phyloP scores from a whole-genome alignment of 2,888 invertebrate genomes.

The Euplagia quadripunctaria region DNA sequence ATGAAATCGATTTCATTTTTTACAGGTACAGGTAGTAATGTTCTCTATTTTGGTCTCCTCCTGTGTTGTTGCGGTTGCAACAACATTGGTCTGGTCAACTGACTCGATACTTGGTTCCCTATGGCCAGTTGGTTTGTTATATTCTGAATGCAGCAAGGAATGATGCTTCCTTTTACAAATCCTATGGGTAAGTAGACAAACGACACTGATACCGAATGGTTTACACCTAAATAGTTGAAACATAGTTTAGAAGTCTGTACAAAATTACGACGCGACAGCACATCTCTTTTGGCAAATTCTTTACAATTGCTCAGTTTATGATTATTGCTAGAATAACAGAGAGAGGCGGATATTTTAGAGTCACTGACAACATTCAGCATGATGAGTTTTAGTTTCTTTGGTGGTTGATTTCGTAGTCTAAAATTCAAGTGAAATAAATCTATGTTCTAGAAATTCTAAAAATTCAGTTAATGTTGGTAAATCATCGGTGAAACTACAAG shows the following conservation, averaged over 20 bases:
- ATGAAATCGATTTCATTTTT: no score
- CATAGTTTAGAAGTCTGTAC: neutral
- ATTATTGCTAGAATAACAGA: slow-evolving; percentile 1
- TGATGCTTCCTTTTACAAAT: slow-evolving; percentile 9
- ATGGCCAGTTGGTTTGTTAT: neutral
- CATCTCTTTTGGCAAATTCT: neutral
- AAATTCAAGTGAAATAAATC: slow-evolving; percentile 3
- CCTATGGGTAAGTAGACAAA: neutral
- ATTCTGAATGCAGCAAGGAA: slow-evolving; percentile 7
- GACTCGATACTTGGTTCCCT: neutral
- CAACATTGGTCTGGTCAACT: neutral
- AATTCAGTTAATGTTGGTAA: slow-evolving; percentile 4
- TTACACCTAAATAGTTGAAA: neutral
- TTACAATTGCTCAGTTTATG: slow-evolving; percentile 6
- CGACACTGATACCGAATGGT: slow-evolving; percentile 7
- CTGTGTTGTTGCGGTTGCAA: neutral
- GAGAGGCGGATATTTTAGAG: neutral
- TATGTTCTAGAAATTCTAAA: neutral
- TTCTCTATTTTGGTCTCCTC: neutral
- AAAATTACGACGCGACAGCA: no score
- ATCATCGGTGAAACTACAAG: neutral
- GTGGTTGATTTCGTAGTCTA: neutral
- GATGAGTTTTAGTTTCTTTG: neutral
- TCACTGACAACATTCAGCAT: neutral
- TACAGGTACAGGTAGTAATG: slow-evolving; percentile 6